phyloP scores from a whole-genome alignment of 2,113 vertebrate species.

The Caretta caretta region DNA sequence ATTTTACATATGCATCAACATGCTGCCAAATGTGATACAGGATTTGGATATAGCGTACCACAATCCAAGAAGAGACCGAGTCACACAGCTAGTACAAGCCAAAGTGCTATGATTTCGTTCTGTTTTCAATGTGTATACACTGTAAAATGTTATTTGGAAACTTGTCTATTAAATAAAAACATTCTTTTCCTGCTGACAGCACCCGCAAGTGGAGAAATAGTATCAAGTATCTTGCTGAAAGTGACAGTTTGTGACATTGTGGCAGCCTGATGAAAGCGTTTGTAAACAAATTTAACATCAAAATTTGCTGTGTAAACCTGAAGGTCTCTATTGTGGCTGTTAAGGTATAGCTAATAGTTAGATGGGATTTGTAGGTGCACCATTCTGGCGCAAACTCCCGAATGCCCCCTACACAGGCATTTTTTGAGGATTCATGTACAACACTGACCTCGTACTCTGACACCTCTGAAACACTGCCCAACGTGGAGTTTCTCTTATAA shows the following conservation, averaged over 20 bases:
- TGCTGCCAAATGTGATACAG: not conserved
- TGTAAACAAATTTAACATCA: slow-evolving; percentile 22
- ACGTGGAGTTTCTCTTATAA: not conserved
- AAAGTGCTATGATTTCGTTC: not conserved
- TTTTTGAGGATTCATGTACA: too few species aligned
- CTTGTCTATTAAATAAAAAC: not conserved
- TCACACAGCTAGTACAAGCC: not conserved
- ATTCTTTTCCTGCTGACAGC: not conserved
- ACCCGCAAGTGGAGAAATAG: not conserved
- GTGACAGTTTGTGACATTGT: not conserved
- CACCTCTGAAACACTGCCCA: not conserved
- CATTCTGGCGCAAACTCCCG: not conserved
- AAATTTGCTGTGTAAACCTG: slow-evolving; percentile 3
- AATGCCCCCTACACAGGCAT: not conserved
- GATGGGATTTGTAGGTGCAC: not conserved
- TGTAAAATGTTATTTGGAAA: not conserved
- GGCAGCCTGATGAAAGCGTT: not conserved
- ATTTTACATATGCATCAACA: not conserved
- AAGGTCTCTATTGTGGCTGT: not conserved
- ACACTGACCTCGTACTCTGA: not conserved
- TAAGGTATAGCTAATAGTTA: not conserved
- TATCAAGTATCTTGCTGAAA: slow-evolving; percentile 1
- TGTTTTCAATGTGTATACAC: not conserved
- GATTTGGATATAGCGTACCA: not conserved
- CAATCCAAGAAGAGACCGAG: not conserved